Percentiles rank a stretch among this genome's conserved stretches.
phyloP scores from a whole-genome alignment of 2,888 invertebrate species.

The Rhagium mordax region DNA sequence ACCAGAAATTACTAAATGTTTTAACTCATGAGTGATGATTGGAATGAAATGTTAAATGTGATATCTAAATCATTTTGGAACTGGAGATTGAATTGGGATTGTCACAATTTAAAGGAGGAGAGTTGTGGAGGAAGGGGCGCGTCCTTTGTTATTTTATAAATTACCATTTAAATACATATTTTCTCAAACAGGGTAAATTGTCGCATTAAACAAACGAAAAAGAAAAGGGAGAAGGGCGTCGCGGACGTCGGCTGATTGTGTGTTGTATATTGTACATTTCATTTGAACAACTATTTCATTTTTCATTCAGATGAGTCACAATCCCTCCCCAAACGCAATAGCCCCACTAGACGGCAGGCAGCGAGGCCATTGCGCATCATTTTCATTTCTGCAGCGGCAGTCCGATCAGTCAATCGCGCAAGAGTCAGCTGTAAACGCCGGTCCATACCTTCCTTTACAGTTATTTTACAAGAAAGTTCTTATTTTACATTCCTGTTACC shows the following conservation, averaged over 20 bases:
- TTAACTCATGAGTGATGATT: too few species aligned
- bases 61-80: too few species aligned
- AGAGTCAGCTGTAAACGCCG: constrained; percentile 46
- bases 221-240: not conserved
- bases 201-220: not conserved
- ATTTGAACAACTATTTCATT: too few species aligned
- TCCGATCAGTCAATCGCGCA: constrained; percentile 32
- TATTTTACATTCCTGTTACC: constrained; percentile 36
- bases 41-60: too few species aligned
- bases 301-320: constrained; percentile 44
- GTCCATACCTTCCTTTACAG: constrained; percentile 41
- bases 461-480: constrained; percentile 32
- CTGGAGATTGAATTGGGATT: too few species aligned
- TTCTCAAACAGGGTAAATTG: not conserved
- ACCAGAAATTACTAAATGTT: too few species aligned
- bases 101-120: too few species aligned
- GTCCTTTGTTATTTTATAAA: not conserved
- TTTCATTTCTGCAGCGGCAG: constrained; percentile 38
- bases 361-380: constrained; percentile 25
- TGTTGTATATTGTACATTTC: constrained; percentile 17
- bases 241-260: too few species aligned
- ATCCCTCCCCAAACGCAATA: constrained; percentile 36
- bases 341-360: constrained; percentile 40
- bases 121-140: too few species aligned
- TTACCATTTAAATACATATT: not conserved